phyloP scores from a whole-genome alignment of 2,888 invertebrate species.

The Drosophila prolongata region DNA sequence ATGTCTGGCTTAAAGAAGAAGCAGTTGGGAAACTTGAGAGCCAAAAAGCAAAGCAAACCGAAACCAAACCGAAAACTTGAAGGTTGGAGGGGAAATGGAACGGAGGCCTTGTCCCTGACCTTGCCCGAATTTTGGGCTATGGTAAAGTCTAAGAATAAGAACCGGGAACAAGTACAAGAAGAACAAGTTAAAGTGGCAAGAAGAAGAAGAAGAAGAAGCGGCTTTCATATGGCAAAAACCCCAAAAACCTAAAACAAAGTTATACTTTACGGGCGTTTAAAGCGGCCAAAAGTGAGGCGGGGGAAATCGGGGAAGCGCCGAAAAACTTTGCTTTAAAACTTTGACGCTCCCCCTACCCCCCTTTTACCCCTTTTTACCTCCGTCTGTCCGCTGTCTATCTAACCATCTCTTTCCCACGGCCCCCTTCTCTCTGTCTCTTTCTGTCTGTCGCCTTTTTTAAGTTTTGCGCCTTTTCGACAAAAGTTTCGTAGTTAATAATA shows the following conservation, averaged over 20 bases:
- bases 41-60: slow-evolving; percentile 14
- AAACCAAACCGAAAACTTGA: slow-evolving; percentile 14
- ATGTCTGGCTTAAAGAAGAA: slow-evolving; percentile 23
- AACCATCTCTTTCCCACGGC: slow-evolving; percentile 24
- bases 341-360: slow-evolving; percentile 55
- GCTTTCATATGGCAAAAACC: slow-evolving; percentile 53
- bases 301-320: slow-evolving; percentile 45
- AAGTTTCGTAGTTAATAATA: slow-evolving; percentile 81
- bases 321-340: slow-evolving; percentile 81
- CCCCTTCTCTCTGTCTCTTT: slow-evolving; percentile 5
- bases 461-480: slow-evolving; percentile 69
- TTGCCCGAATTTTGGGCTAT: slow-evolving; percentile 72
- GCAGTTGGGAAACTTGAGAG: slow-evolving; percentile 20
- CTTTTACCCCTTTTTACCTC: slow-evolving; percentile 16
- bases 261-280: slow-evolving; percentile 76
- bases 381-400: slow-evolving; percentile 46
- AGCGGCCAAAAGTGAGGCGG: slow-evolving; percentile 25
- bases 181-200: slow-evolving; percentile 42
- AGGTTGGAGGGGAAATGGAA: neutral
- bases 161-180: slow-evolving; percentile 39
- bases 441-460: slow-evolving; percentile 60
- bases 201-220: slow-evolving; percentile 11
- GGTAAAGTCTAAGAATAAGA: slow-evolving; percentile 45
- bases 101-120: slow-evolving; percentile 70
- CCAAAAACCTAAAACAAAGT: slow-evolving; percentile 81